These are phyloP conservation scores for Cynocephalus volans DNA, from an alignment of 2,113 vertebrate genomes.

Conservation along the genomic window DNA sequence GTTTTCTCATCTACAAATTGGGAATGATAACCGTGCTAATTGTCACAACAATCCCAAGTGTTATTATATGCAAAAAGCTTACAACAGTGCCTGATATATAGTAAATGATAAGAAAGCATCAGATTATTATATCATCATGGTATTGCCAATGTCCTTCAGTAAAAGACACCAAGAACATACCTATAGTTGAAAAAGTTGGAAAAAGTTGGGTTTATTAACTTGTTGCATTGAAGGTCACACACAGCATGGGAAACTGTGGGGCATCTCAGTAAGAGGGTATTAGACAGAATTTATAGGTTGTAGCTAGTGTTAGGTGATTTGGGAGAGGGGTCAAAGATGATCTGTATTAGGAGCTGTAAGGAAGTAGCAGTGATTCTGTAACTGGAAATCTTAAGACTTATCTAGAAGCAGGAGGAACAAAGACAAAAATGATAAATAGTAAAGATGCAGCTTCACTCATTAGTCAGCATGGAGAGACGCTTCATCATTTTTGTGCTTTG, in stretches of 20 bases:
- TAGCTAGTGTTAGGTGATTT: neutral
- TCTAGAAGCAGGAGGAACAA: neutral
- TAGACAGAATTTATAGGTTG: neutral
- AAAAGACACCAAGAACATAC: neutral
- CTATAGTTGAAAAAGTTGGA: neutral
- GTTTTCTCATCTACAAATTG: constrained; percentile 5
- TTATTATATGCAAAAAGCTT: neutral
- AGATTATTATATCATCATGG: neutral
- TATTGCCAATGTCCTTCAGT: neutral
- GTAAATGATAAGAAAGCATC: neutral
- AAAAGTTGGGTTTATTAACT: neutral
- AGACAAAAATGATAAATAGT: neutral
- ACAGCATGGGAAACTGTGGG: neutral
- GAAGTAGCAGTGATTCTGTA: neutral
- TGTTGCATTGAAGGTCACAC: neutral
- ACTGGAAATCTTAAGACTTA: neutral
- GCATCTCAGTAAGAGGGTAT: neutral
- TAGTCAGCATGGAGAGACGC: neutral
- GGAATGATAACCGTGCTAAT: neutral
- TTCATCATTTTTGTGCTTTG: neutral
- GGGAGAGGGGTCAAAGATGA: neutral
- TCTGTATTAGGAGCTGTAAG: neutral
- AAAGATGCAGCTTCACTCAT: neutral
- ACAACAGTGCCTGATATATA: neutral
- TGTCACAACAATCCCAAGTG: neutral